phyloP scores from a whole-genome alignment of 2,888 invertebrate genomes.

The Luperina testacea region DNA sequence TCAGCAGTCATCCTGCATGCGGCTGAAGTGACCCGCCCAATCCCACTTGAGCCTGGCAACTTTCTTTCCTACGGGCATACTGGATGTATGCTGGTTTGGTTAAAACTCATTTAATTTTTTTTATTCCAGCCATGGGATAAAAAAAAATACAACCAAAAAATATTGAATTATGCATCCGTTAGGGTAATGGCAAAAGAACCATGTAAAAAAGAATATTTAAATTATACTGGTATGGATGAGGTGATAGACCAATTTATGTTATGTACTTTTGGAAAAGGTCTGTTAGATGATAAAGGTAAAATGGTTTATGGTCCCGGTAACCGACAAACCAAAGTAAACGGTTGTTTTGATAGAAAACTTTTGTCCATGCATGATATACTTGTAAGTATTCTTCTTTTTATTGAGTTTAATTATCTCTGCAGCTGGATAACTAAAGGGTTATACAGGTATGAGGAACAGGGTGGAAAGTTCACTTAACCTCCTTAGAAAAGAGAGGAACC shows the following conservation, averaged over 20 bases:
- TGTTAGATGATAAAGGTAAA: not conserved
- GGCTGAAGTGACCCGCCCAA: too few relatives aligned
- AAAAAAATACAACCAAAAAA: not conserved
- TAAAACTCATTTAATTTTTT: not conserved
- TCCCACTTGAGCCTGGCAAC: too few relatives aligned
- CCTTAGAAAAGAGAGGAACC: too few relatives aligned
- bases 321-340: not conserved
- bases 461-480: too few relatives aligned
- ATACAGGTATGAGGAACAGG: too few relatives aligned
- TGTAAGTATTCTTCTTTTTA: constrained; percentile 2
- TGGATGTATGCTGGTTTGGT: not conserved
- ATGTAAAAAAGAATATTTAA: not conserved
- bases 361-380: not conserved
- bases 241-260: not conserved
- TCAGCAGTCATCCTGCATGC: too few relatives aligned
- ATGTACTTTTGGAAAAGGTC: not conserved
- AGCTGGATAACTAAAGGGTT: not conserved
- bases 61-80: too few relatives aligned
- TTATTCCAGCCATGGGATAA: not conserved
- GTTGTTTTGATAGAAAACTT: not conserved
- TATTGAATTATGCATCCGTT: not conserved
- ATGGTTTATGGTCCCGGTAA: not conserved
- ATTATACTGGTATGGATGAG: not conserved
- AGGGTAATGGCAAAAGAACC: not conserved
- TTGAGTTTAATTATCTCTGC: not conserved